Evolutionary conservation across 1,140 invertebrate genomes (phyloP).

Genomic region (Condylostylus longicornis): DNA sequence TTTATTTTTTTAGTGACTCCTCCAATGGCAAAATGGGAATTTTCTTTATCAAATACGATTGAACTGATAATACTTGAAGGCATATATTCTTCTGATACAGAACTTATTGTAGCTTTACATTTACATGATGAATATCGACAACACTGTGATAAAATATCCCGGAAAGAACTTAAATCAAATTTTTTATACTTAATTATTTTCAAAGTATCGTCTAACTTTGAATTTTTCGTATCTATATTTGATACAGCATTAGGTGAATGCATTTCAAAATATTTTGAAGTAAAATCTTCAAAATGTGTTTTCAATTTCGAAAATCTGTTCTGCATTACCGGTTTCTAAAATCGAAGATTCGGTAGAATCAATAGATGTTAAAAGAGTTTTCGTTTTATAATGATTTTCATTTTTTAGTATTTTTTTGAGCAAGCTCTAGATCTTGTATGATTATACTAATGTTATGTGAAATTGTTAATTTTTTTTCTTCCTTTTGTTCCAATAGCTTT

Average conservation of each 20-base stretch:
- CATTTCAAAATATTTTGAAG: constrained; percentile 72
- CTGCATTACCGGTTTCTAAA: too few species aligned
- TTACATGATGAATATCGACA: constrained; percentile 66
- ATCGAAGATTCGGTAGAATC: too few species aligned
- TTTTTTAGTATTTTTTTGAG: too few species aligned
- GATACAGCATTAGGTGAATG: constrained; percentile 58
- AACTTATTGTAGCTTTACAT: constrained; percentile 75
- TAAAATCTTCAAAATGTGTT: constrained; percentile 81
- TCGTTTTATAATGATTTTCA: too few species aligned
- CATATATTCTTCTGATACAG: constrained; percentile 71
- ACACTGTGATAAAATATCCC: constrained; percentile 78
- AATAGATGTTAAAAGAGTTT: too few species aligned
- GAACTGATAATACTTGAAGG: constrained; percentile 89
- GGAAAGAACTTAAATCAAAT: constrained; percentile 66
- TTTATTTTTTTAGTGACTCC: constrained; percentile 93
- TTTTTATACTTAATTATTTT: constrained; percentile 26
- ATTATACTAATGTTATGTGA: too few species aligned
- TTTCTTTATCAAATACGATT: constrained; percentile 94
- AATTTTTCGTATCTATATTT: constrained; percentile 36
- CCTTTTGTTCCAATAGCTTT: too few species aligned
- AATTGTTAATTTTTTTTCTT: too few species aligned
- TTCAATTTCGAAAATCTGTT: too few species aligned
- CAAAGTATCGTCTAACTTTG: constrained; percentile 22
- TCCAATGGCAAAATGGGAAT: constrained; percentile 91
- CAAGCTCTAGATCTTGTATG: too few species aligned